These are phyloP conservation scores for Heteractis magnifica DNA, from an alignment of 92 coral and sea anemone genomes.

Conservation along the genomic window DNA sequence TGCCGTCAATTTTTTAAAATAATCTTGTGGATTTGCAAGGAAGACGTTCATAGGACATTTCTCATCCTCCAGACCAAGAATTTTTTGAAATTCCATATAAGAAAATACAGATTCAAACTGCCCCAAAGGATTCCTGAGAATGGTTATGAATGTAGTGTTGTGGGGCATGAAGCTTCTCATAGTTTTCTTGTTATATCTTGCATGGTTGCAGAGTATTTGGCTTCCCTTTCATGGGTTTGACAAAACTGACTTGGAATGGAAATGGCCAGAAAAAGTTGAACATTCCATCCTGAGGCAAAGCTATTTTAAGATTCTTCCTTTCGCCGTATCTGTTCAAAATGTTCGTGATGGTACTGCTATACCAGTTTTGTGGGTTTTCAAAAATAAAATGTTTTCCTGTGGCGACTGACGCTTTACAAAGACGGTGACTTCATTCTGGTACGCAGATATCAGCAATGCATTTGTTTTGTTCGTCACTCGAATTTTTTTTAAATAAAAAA, in stretches of 20 bases:
- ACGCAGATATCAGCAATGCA: too few species aligned
- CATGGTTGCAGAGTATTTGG: slow-evolving; percentile 58
- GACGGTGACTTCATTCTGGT: too few species aligned
- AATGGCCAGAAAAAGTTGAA: slow-evolving; percentile 61
- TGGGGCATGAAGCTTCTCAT: slow-evolving; percentile 32
- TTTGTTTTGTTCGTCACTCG: too few species aligned
- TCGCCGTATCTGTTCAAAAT: slow-evolving; percentile 62
- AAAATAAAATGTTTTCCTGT: slow-evolving; percentile 42
- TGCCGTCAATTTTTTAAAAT: slow-evolving; percentile 22
- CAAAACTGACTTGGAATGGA: slow-evolving; percentile 46
- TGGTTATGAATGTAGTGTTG: slow-evolving; percentile 40
- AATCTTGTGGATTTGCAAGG: slow-evolving; percentile 29
- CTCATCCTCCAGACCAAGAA: slow-evolving; percentile 12
- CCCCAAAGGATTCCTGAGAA: slow-evolving; percentile 55
- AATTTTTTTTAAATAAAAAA: too few species aligned
- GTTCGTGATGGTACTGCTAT: slow-evolving; percentile 64
- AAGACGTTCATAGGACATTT: slow-evolving; percentile 36
- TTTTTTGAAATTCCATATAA: slow-evolving; percentile 44
- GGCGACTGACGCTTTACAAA: background rate
- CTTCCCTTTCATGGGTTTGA: background rate
- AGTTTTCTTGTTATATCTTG: slow-evolving; percentile 34
- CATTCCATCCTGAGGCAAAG: slow-evolving; percentile 51
- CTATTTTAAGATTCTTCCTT: slow-evolving; percentile 37
- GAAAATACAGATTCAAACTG: slow-evolving; percentile 61
- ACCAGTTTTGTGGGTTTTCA: slow-evolving; percentile 70